phyloP scores from a whole-genome alignment of 2,888 invertebrate species.

The Seladonia tumulorum region DNA sequence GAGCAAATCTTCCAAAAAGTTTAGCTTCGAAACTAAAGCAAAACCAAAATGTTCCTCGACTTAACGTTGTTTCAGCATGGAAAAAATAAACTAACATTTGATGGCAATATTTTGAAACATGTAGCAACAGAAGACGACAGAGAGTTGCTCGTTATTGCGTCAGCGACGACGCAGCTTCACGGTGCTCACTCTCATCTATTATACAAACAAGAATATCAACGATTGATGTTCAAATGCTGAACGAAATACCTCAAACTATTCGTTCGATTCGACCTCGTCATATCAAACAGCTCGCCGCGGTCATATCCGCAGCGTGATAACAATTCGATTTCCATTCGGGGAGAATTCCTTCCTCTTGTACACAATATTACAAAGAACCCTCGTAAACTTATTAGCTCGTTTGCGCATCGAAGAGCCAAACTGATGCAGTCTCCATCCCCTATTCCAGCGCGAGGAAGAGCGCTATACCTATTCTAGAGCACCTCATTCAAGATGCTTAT shows the following conservation, averaged over 20 bases:
- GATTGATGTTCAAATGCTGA: neutral
- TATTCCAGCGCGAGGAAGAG: constrained; percentile 1
- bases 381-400: constrained; percentile 1
- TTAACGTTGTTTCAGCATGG: too few relatives aligned
- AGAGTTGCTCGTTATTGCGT: too few relatives aligned
- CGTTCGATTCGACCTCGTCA: constrained; percentile 13
- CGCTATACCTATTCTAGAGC: neutral
- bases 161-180: too few relatives aligned
- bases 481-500: neutral
- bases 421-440: neutral
- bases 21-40: too few relatives aligned
- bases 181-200: neutral
- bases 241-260: neutral
- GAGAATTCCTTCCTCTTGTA: neutral
- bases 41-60: too few relatives aligned
- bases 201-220: neutral
- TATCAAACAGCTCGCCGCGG: too few relatives aligned
- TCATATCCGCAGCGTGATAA: too few relatives aligned
- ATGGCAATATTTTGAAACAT: too few relatives aligned
- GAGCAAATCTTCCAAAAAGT: too few relatives aligned
- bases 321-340: neutral
- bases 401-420: constrained; percentile 17
- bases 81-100: too few relatives aligned
- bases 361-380: constrained; percentile 14
- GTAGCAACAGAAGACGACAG: too few relatives aligned